These are phyloP conservation scores for Meda fulgida DNA, from an alignment of 2,797 vertebrate species.

Conservation along the genomic window DNA sequence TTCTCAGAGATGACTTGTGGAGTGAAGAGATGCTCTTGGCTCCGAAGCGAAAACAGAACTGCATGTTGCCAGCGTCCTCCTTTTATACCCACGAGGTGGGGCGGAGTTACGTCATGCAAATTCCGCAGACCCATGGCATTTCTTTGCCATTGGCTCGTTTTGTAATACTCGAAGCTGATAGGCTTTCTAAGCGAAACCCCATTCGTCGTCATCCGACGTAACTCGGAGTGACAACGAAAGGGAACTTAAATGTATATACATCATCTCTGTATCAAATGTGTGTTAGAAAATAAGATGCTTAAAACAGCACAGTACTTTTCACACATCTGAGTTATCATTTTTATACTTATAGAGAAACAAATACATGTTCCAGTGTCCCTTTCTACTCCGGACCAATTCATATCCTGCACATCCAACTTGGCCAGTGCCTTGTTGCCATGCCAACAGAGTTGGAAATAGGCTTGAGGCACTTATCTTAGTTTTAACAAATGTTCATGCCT, in stretches of 20 bases:
- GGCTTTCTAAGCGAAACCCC: too few species aligned
- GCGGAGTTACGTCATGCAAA: too few species aligned
- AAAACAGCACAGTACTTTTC: not conserved
- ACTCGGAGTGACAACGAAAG: too few species aligned
- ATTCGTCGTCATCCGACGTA: too few species aligned
- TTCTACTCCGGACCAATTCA: conserved; percentile 68
- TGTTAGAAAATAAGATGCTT: not conserved
- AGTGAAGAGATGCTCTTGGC: too few species aligned
- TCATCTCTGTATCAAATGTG: not conserved
- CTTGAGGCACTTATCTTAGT: not conserved
- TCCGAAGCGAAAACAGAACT: too few species aligned
- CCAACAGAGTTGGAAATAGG: conserved; percentile 64
- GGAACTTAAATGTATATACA: not conserved
- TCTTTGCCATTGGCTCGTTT: too few species aligned
- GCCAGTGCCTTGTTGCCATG: conserved; percentile 81
- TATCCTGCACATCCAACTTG: conserved; percentile 78
- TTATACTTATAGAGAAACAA: not conserved
- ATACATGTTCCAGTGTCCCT: not conserved
- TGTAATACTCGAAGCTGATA: too few species aligned
- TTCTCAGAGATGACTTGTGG: too few species aligned
- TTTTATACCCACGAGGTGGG: too few species aligned
- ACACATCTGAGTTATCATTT: not conserved
- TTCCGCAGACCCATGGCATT: too few species aligned
- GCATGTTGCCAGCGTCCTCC: too few species aligned
- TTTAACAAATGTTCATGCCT: not conserved